Evolutionary conservation across 2,113 vertebrate species (phyloP).

Genomic region (Platycercus adscitus): DNA sequence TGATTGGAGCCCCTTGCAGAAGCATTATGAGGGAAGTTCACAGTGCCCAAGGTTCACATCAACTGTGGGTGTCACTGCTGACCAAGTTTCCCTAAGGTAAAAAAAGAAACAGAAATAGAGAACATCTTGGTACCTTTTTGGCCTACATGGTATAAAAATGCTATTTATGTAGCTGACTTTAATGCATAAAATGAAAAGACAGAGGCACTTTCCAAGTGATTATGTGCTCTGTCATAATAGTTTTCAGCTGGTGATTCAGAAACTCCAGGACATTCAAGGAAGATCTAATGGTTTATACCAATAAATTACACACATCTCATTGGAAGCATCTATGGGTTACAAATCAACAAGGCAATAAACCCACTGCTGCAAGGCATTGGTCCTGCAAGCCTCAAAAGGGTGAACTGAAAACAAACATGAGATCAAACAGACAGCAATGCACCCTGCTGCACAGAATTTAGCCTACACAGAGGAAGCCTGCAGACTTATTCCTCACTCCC

Average conservation of each 20-base stretch:
- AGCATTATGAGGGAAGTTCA: neutral
- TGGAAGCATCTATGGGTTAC: neutral
- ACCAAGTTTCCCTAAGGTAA: neutral
- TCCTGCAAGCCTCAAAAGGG: neutral
- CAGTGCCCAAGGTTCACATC: neutral
- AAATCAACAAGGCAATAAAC: constrained; percentile 28
- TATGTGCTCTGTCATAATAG: neutral
- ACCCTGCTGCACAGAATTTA: neutral
- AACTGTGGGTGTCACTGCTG: neutral
- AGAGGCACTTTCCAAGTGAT: constrained; percentile 9
- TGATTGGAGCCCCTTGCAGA: neutral
- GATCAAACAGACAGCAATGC: constrained; percentile 2
- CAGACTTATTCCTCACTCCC: constrained; percentile 14
- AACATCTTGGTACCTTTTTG: neutral
- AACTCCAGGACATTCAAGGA: constrained; percentile 27
- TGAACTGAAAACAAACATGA: neutral
- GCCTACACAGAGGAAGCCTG: constrained; percentile 15
- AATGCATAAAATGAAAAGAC: neutral
- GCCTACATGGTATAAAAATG: neutral
- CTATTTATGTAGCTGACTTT: neutral
- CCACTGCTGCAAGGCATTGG: neutral
- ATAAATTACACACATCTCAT: constrained; percentile 13
- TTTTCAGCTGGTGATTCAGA: constrained; percentile 47
- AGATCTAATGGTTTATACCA: constrained; percentile 13
- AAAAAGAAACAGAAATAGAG: neutral